Base-by-base conservation (phyloP, 2,888 invertebrate genomes). In the Saturnia pavonia region DNA sequence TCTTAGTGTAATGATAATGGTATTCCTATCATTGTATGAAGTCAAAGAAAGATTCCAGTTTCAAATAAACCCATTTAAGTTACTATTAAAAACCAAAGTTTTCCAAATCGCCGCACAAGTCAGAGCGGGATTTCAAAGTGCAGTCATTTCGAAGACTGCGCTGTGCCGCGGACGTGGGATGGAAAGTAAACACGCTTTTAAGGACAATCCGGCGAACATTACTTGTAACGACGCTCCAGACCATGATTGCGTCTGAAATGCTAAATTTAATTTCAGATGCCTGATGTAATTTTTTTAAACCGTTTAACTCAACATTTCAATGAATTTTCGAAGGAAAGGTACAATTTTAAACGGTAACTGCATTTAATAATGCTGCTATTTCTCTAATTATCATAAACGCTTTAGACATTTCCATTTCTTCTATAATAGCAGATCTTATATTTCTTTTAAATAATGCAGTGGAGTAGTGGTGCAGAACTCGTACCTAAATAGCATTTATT, bases 81-180 rank as follows among this genome's bases (percentile, higher is more conserved):
- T 22, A 40, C 34, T 65, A 65, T 40, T 65, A 40, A 65, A 65
- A 65, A 16, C 19, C 16, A 34, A 65, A 65, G 68, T 54, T 71
- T 71, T 73, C 65, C 69, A 73, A 73, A 78, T 71, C 68, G 75
- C 60, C 67, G 22, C 51, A 63, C 54, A 60, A 60, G 45, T 43
- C 34, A 12, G 54, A 22, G 34, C 40, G 22, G 22, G 68, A 68
- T 51, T 68, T 22, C 40, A 34, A 68, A 63, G 51, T 66, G 66
- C 66, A 66, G 40, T 63, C 57, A 40, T 65, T 65, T 65, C 8
- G 65, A 8, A 65, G 65, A 65, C 40, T 65, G 65, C 19, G 65
- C 19, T 48, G 14, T 25, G 42, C 66, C 48, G 25, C 42, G 65
- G 60, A 70, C 70, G 69, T 72, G 70, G 42, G 65, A 48, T 67